phyloP scores from a whole-genome alignment of 2,113 vertebrate genomes.

The Thymallus thymallus region DNA sequence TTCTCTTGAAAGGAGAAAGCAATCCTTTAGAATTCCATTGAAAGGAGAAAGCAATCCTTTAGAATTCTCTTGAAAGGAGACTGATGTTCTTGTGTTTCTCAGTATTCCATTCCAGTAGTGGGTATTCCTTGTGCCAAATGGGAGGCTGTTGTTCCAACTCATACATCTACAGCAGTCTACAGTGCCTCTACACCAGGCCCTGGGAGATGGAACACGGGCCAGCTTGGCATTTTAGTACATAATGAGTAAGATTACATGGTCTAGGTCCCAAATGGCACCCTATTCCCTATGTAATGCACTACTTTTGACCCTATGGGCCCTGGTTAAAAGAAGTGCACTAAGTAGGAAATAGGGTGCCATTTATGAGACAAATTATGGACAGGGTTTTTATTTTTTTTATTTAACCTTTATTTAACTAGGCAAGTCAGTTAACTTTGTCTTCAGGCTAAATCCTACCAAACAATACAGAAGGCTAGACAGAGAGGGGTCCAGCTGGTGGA shows the following conservation, averaged over 20 bases:
- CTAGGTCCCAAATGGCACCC: too few species aligned
- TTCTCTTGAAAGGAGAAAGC: conserved; percentile 52
- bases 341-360: too few species aligned
- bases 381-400: too few species aligned
- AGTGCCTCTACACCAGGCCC: conserved; percentile 25
- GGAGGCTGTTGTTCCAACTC: conserved; percentile 57
- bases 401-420: too few species aligned
- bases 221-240: neutral
- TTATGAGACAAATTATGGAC: too few species aligned
- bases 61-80: conserved; percentile 46
- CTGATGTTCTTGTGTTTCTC: conserved; percentile 52
- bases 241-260: too few species aligned
- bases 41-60: conserved; percentile 49
- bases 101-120: conserved; percentile 57
- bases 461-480: neutral
- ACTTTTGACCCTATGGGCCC: too few species aligned
- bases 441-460: neutral
- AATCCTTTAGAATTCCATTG: conserved; percentile 48
- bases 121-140: conserved; percentile 47
- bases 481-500: too few species aligned
- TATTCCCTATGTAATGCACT: too few species aligned
- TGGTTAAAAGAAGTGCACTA: too few species aligned
- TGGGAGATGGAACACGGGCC: neutral
- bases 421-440: too few species aligned
- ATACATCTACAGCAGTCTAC: conserved; percentile 57